Base-by-base conservation (phyloP, 1,140 invertebrate species). In the Muscidifurax raptorellus region DNA sequence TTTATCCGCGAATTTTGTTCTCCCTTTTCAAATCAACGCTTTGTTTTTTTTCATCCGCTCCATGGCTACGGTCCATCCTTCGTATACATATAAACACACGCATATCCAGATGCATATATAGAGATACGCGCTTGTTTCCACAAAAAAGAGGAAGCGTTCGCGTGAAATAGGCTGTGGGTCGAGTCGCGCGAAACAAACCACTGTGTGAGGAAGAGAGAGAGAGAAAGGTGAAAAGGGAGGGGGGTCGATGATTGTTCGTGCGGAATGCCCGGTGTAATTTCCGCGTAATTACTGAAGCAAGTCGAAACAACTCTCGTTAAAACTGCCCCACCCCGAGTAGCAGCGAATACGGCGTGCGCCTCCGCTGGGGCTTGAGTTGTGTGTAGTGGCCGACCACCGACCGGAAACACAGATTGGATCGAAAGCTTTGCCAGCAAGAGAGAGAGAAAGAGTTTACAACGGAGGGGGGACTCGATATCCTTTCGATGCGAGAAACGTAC, bases 211-310 rank as follows among this genome's bases (percentile, higher is more conserved):
- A 27, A 71, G 27, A 71, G 15, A 71, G 13, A 71, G 67, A 71
- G 27, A 32, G 30, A 28, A 10, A 9, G 67, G 30, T 1, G 25
- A 22, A 12, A 12, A 4, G 18, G 25, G 15, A 5, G 44, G 18
- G 72, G 44, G 44, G 83, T 86, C 86, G 87, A 87, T 86, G 76
- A 81, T 88, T 87, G 88, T 85, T 85, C 80, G 77, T 85, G 87
- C 79, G 84, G 71, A 75, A 76, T 84, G 87, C 84, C 87, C 82
- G 87, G 81, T 88, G 90, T 89, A 90, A 92, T 92, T 92, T 91
- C 87, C 87, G 88, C 88, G 90, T 91, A 92, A 92, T 92, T 91
- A 90, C 92, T 88, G 86, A 89, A 91, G 88, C 90, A 90, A 92
- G 82, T 87, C 87, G 86, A 90, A 92, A 91, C 90, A 91, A 91